Base-by-base conservation (phyloP, 2,888 invertebrate genomes). In the Dusona sp. region DNA sequence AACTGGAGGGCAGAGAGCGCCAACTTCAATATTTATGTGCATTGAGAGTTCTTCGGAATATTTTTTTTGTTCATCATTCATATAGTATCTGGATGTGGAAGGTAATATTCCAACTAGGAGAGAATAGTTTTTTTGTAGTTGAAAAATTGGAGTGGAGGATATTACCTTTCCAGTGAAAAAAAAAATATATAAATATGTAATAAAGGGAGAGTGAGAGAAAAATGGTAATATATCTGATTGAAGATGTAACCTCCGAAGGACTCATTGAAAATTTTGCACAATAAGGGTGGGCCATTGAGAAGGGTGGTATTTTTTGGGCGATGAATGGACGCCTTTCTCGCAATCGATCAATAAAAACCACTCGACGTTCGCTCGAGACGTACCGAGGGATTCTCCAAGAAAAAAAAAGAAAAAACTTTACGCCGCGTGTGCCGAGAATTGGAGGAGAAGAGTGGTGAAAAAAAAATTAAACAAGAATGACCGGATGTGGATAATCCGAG, bases 401-500 rank as follows among this genome's bases (percentile, higher is more conserved):
- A 88, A 90, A 90, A 91, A 90, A 88, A 87, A 90, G 88, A 88
- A 87, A 84, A 85, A 86, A 85, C 83, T 85, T 82, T 83, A 75
- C 78, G 75, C 75, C 70, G 80, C 74, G 74, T 79, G 87, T 72
- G 85, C 79, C 68, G 61, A 74, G 75, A 85, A 83, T n/a, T 6
- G 8, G 19, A 48, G 57, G 16, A 42, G 42, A 25, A 83, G 79
- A 88, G 73, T 57, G 33, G 51, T n/a, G 54, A 74, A 84, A 87
- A 89, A 91, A 91, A 91, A 92, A 91, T 91, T 90, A 89, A 89
- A 91, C 89, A 91, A 91, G 92, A 93, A 90, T 93, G 93, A 93
- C 93, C 93, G 93, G 93, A 93, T 92, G 93, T 92, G 90, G 91
- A 92, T 93, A 92, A 93, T 93, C 92, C 86, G 70, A 82, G 74